phyloP scores from a whole-genome alignment of 2,888 invertebrate species.

The Sminthurinus aureus region DNA sequence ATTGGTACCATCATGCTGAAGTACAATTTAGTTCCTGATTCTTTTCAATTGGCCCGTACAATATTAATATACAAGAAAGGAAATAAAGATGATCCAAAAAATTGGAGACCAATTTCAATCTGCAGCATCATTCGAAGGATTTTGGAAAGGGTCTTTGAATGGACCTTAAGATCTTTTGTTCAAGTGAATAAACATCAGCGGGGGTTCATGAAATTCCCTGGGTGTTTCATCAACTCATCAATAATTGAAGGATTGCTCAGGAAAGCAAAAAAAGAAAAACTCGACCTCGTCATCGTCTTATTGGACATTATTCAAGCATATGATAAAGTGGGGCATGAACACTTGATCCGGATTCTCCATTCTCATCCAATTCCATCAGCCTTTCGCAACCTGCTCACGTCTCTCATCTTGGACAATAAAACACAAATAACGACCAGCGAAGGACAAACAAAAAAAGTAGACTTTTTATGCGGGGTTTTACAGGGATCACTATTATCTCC shows the following conservation, averaged over 20 bases:
- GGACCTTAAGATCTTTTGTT: not conserved
- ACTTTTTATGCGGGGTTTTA: not conserved
- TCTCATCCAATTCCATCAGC: not conserved
- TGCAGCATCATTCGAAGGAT: not conserved
- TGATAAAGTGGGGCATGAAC: not conserved
- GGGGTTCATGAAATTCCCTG: not conserved
- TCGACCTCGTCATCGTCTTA: not conserved
- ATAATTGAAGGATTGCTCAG: not conserved
- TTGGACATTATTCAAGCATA: slow-evolving; percentile 7
- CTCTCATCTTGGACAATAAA: not conserved
- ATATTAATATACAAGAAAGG: slow-evolving; percentile 13
- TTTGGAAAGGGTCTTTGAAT: not conserved
- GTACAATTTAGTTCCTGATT: not conserved
- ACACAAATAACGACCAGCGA: not conserved
- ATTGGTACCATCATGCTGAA: not conserved
- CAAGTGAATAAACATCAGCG: not conserved
- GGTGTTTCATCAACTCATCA: not conserved
- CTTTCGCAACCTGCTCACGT: not conserved
- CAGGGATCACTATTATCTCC: not conserved
- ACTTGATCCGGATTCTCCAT: not conserved
- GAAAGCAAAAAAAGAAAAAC: slow-evolving; percentile 1
- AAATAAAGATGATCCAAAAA: not conserved
- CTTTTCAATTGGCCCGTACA: not conserved
- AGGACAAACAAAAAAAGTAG: not conserved
- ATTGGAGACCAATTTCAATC: slow-evolving; percentile 4